Percentiles rank a stretch among this genome's conserved stretches.
Evolutionary conservation across 2,797 vertebrate species (phyloP).

Genomic region (Amblyraja radiata): DNA sequence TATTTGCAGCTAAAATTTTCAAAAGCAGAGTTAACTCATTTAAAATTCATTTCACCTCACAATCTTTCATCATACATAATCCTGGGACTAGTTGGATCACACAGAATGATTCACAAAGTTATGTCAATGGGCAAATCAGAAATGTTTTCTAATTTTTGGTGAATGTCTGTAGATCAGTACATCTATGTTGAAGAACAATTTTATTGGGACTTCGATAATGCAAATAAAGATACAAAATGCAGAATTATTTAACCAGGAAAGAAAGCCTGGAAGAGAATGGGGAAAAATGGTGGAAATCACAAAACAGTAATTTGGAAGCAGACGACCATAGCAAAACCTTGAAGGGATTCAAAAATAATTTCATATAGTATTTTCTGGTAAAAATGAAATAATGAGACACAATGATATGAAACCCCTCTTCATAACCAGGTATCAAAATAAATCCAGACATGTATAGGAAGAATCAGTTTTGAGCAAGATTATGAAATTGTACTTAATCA

Average conservation of each 20-base stretch:
- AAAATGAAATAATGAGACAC: too few species aligned
- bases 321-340: not conserved
- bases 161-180: not conserved
- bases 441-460: not conserved
- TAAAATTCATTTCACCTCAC: conserved; percentile 4
- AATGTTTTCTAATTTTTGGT: not conserved
- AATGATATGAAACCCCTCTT: not conserved
- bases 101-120: not conserved
- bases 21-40: not conserved
- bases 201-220: not conserved
- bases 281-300: not conserved
- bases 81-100: not conserved
- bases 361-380: not conserved
- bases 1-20: not conserved
- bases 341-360: not conserved
- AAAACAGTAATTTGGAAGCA: not conserved
- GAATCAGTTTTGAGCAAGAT: not conserved
- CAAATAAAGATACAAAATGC: not conserved
- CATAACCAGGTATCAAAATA: not conserved
- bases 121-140: not conserved
- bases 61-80: not conserved
- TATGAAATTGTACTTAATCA: not conserved
- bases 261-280: too few species aligned
- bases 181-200: not conserved
- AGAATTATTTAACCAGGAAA: not conserved